Evolutionary conservation across 2,797 vertebrate species (phyloP), one percentile per base, ranked within the genome.

Genomic region (Choloepus didactylus): DNA sequence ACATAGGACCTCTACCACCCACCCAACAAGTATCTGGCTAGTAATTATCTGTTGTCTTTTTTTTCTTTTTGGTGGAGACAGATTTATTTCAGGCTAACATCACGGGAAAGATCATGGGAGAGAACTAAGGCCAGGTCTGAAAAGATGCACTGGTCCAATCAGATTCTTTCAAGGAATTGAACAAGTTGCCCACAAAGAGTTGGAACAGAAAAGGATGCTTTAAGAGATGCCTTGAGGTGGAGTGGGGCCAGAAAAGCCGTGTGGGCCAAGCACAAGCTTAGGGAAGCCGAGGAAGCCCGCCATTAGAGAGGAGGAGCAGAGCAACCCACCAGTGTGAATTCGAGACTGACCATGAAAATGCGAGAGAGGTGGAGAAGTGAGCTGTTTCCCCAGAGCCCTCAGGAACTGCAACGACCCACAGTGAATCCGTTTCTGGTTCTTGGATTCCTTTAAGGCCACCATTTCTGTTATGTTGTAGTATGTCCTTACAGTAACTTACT

Each of bases 1-100:
- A 73, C 7, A 41, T 38, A 75, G 23, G 25, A 41, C 10, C 3
- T 12, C 70, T 87, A 25, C 93, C 14, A 72, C 9, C 41, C 82
- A 29, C 49, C 2, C 46, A 82, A 25, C 69, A 77, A 67, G 83
- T 69, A 72, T 56, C 46, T 87, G 44, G 6, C 66, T 87, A 27
- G 62, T 77, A 88, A 91, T 76, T 46, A 60, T 23, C 18, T 95
- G 35, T 79, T 75, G 11, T 73, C 10, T 27, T 73, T 96, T 93
- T 77, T 56, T 77, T 9, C 23, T 73, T 96, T 93, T 77, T 56
- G 76, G 1, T 83, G 15, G 5, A 92, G 82, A 88, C 6, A 19
- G 18, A 54, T 86, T 56, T 91, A 70, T 84, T 96, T 95, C 23
- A 86, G 25, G 8, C 56, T 84, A 59, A 49, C 9, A 46, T 14